phyloP scores from a whole-genome alignment of 64 coral and sea anemone genomes.

The Actinia tenebrosa region DNA sequence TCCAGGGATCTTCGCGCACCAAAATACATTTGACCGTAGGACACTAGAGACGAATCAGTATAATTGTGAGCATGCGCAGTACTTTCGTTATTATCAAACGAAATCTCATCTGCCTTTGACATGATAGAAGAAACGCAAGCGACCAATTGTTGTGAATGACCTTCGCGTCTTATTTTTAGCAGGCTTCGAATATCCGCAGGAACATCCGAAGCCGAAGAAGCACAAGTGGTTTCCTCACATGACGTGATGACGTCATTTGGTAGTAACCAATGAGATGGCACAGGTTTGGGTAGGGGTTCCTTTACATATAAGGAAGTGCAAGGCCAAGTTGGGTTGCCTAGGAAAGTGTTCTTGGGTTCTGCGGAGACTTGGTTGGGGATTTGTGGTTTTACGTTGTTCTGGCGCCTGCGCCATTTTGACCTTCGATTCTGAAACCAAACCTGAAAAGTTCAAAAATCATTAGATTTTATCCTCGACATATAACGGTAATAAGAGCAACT shows the following conservation, averaged over 20 bases:
- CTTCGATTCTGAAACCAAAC: constrained; percentile 79
- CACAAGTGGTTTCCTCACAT: constrained; percentile 4
- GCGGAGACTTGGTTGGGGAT: neutral
- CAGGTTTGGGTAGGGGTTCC: too few relatives aligned
- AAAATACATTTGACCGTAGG: neutral
- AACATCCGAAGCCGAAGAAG: neutral
- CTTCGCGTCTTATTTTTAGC: neutral
- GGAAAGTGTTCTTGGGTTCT: neutral
- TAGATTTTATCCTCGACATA: too few relatives aligned
- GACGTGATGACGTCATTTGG: neutral
- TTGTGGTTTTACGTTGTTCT: constrained; percentile 22
- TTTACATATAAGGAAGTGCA: neutral
- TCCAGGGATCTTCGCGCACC: constrained; percentile 4
- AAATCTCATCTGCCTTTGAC: neutral
- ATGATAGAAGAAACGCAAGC: neutral
- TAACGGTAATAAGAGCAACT: too few relatives aligned
- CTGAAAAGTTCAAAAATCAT: neutral
- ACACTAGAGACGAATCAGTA: neutral
- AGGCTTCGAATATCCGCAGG: neutral
- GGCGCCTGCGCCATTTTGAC: constrained; percentile 49
- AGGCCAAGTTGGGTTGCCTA: neutral
- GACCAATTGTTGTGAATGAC: neutral
- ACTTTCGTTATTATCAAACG: neutral
- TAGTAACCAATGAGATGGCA: neutral
- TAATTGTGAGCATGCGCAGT: neutral